Evolutionary conservation across 2,888 invertebrate species (phyloP).

Genomic region (Sturmia bella): DNA sequence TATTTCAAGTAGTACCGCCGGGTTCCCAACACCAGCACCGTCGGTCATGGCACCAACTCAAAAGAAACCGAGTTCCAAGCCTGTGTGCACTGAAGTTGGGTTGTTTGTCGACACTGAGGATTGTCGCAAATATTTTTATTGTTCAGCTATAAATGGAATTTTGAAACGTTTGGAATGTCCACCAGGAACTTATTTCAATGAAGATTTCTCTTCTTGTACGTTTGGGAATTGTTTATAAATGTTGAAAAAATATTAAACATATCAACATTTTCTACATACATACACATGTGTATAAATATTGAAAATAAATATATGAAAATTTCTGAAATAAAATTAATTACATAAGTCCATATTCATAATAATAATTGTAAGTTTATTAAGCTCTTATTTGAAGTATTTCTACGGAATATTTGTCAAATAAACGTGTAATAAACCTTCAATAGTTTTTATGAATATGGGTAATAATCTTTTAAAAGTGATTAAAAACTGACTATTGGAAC

Average conservation of each 20-base stretch:
- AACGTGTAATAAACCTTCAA: no score
- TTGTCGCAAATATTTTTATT: constrained; percentile 79
- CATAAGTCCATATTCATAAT: no score
- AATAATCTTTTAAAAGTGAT: no score
- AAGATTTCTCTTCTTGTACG: constrained; percentile 74
- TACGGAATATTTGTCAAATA: no score
- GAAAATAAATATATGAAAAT: no score
- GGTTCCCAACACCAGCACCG: constrained; percentile 37
- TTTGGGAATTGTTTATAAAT: constrained; percentile 75
- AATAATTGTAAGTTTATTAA: no score
- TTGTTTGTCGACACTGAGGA: constrained; percentile 75
- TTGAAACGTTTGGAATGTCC: constrained; percentile 77
- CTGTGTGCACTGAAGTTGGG: constrained; percentile 71
- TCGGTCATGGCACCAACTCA: constrained; percentile 1
- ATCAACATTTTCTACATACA: neutral
- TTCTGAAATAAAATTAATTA: no score
- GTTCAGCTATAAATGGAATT: constrained; percentile 75
- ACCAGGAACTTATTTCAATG: constrained; percentile 76
- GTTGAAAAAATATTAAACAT: constrained; percentile 20
- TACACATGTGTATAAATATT: no score
- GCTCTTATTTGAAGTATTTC: no score
- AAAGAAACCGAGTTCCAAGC: neutral
- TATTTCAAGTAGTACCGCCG: constrained; percentile 14
- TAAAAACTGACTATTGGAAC: no score
- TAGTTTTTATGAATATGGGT: no score